Evolutionary conservation across 2,888 invertebrate species (phyloP).

Genomic region (Capitulum mitella): DNA sequence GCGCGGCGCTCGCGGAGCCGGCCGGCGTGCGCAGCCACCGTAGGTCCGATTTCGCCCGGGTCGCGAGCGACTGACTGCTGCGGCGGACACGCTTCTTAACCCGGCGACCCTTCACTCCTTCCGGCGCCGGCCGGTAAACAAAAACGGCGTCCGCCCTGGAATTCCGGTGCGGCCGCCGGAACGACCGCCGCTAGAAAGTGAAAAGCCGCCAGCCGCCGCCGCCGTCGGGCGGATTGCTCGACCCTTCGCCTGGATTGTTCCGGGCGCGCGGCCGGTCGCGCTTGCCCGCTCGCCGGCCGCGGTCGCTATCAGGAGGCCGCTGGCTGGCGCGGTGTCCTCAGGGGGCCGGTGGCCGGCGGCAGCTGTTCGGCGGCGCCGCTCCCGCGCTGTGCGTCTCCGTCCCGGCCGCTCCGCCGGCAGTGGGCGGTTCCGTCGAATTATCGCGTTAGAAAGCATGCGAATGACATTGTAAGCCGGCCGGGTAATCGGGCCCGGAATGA

Average conservation of each 20-base stretch:
- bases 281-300: too few species aligned
- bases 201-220: neutral
- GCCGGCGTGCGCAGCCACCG: neutral
- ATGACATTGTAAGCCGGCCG: neutral
- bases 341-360: too few species aligned
- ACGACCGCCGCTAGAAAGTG: neutral
- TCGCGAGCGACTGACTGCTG: neutral
- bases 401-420: neutral
- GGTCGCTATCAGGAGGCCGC: too few species aligned
- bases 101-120: slow-evolving; percentile 4
- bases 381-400: too few species aligned
- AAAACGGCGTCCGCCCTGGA: neutral
- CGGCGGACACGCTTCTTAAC: neutral
- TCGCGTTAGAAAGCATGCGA: slow-evolving; percentile 17
- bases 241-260: neutral
- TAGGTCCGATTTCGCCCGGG: neutral
- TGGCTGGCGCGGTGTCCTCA: too few species aligned
- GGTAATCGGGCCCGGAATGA: neutral
- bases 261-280: neutral
- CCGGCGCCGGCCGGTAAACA: neutral
- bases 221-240: neutral
- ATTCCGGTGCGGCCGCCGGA: neutral
- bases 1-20: neutral
- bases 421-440: neutral
- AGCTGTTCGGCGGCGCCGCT: neutral